Base-by-base conservation (phyloP, 1,140 invertebrate genomes). In the Hypsibius dujardini region DNA sequence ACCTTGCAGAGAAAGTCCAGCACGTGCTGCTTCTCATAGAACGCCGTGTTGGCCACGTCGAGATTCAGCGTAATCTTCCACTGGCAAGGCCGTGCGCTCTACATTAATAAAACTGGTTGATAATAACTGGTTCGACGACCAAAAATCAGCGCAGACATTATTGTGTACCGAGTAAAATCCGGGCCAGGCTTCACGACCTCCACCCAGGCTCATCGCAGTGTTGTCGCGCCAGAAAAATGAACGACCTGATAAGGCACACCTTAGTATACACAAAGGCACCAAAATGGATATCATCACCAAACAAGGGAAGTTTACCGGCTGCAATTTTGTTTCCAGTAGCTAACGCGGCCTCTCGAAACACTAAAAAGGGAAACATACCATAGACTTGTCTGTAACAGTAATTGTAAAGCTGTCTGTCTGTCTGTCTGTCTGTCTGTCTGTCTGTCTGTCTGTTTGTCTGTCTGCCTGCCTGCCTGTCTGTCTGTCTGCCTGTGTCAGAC, bases 31-130 rank as follows among this genome's bases (percentile, higher is more conserved):
- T 67, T 67, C 12, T 45, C 42, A 42, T 67, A 67, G 62, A 70
- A 70, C 47, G 40, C 56, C 42, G 70, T 70, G n/a, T 70, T 12
- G 12, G 46, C 14, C n/a, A 14, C n/a, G 40, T 70, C 70, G 14
- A 70, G 46, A 46, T 70, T 70, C 12, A 70, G 14, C n/a, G 46
- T 70, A 28, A 70, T 47, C 47, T 46, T 46, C 70, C 70, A 70
- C 42, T 70, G 70, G 14, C 12, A 14, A 3, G 70, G 70, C 7
- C 70, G 46, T 14, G 56, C 70, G 42, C 70, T 70, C 56, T 70
- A 46, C 3, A 70, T 7, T 50, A 67, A 67, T 67, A 42, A 67
- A 7, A 7, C 7, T 7, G 50, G 7, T 56, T n/a, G 7, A 56
- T n/a, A 12, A 56, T n/a, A 56, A n/a, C n/a, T 12, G 50, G 50